Evolutionary conservation across 2,113 vertebrate genomes (phyloP).

Genomic region (Motacilla alba): DNA sequence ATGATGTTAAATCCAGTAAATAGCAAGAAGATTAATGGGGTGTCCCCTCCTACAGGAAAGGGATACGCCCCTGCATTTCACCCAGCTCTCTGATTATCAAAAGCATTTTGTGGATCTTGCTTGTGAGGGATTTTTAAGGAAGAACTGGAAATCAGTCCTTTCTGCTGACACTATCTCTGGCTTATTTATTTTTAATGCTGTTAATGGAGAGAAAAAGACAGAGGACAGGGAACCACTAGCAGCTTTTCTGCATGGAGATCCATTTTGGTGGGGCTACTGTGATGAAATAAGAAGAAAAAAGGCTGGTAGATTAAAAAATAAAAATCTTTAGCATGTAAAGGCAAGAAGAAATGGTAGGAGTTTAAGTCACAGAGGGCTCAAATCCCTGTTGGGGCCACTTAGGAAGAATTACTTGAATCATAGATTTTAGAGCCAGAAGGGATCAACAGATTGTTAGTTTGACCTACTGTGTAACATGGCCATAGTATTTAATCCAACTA

Average conservation of each 20-base stretch:
- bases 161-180: neutral
- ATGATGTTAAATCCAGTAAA: neutral
- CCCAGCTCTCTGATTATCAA: neutral
- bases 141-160: neutral
- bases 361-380: neutral
- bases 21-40: neutral
- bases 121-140: slow-evolving; percentile 9
- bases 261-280: neutral
- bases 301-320: neutral
- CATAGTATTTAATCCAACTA: neutral
- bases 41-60: neutral
- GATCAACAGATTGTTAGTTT: slow-evolving; percentile 26
- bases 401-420: neutral
- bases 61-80: neutral
- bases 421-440: neutral
- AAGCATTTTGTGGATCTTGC: neutral
- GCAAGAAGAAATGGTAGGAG: neutral
- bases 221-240: neutral
- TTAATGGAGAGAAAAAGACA: neutral
- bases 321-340: neutral
- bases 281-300: neutral
- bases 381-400: neutral
- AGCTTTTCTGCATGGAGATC: neutral
- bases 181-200: neutral
- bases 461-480: neutral